Base-by-base conservation (phyloP, 1,140 invertebrate genomes). In the Bombus cullumanus region DNA sequence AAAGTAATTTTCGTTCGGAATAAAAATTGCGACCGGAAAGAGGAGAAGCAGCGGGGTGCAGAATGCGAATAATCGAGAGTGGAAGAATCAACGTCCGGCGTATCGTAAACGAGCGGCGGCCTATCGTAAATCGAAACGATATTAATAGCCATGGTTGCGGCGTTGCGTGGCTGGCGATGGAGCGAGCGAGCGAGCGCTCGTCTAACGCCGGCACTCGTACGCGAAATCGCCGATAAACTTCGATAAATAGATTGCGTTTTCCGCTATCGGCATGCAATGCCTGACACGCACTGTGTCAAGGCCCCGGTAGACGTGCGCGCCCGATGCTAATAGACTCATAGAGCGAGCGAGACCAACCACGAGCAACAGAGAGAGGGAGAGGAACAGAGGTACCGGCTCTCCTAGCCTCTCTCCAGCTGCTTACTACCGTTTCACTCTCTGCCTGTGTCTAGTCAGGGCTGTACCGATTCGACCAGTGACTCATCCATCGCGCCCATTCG, bases 211-310 rank as follows among this genome's bases (percentile, higher is more conserved):
- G 37, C 66, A 47, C 34, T 74, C 15, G 59, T 68, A 85, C 87
- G 87, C 90, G 88, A 94, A 94, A 94, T 94, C 86, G 87, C 88
- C 93, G 92, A 94, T 94, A 94, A 94, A 94, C 90, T 90, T 89
- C 92, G 94, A 94, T 95, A 95, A 95, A 95, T 94, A 94, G 92
- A 94, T 94, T 94, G 94, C 92, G 92, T 92, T 95, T 95, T 95
- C 93, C 94, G 94, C 93, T 94, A 94, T 94, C 93, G 92, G 81
- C 93, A 94, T 94, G 92, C 92, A 93, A 94, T 92, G 91, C 92
- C 91, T 89, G 91, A 93, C 93, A 95, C 94, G 94, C 93, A 94
- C 93, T 94, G 94, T 95, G 94, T 94, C 94, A 95, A 94, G 94
- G 94, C 94, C 92, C 90, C 80, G 74, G 81, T 85, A 89, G 86